These are phyloP conservation scores for Abscondita cerata DNA, from an alignment of 2,888 invertebrate species.

Conservation along the genomic window DNA sequence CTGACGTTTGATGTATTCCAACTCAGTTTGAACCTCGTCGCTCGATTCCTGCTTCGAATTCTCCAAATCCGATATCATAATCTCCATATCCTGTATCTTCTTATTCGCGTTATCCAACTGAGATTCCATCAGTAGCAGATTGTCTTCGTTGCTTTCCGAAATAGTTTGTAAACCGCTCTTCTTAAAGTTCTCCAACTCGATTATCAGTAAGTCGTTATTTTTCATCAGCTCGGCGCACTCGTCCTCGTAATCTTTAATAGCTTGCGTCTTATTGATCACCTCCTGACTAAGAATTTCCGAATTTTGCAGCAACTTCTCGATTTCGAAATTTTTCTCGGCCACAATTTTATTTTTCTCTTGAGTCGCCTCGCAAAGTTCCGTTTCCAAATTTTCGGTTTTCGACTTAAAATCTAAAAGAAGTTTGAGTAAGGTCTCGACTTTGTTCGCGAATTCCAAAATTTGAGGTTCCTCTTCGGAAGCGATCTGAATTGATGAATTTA, in stretches of 20 bases:
- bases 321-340: slow-evolving; percentile 55
- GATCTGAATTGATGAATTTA: background rate
- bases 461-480: slow-evolving; percentile 47
- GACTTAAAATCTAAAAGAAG: slow-evolving; percentile 65
- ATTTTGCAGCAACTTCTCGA: slow-evolving; percentile 54
- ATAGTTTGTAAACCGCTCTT: slow-evolving; percentile 75
- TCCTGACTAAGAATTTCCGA: slow-evolving; percentile 55
- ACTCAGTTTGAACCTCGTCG: slow-evolving; percentile 39
- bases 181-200: slow-evolving; percentile 69
- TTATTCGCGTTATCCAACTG: slow-evolving; percentile 64
- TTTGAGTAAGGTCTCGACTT: slow-evolving; percentile 64
- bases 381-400: slow-evolving; percentile 66
- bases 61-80: slow-evolving; percentile 41
- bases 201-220: slow-evolving; percentile 73
- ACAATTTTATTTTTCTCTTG: slow-evolving; percentile 58
- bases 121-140: slow-evolving; percentile 67
- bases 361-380: slow-evolving; percentile 65
- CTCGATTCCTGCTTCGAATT: slow-evolving; percentile 39
- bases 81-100: slow-evolving; percentile 58
- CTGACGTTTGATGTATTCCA: slow-evolving; percentile 44
- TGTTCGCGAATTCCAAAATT: slow-evolving; percentile 51
- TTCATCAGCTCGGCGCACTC: slow-evolving; percentile 73
- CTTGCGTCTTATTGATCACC: slow-evolving; percentile 51
- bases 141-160: slow-evolving; percentile 76
- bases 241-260: slow-evolving; percentile 61